Base-by-base conservation (phyloP, 2,797 vertebrate genomes). In the Malacoctenus gilli region DNA sequence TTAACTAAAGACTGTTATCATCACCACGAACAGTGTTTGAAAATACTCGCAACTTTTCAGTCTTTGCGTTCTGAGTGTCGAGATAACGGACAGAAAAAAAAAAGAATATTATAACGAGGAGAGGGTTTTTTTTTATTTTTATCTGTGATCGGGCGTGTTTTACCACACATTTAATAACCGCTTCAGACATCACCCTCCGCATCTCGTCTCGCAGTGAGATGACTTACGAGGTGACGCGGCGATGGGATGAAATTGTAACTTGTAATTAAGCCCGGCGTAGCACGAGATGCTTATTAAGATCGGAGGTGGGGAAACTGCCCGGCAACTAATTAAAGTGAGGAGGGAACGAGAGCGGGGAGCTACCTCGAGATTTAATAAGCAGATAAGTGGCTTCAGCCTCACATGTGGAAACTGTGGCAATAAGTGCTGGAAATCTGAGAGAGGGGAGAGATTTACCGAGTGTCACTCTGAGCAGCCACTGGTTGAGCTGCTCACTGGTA, bases 231-330 rank as follows among this genome's bases (percentile, higher is more conserved):
- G 11, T 56, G 68, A 66, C 21, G 19, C 23, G 5, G 39, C 32
- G 55, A 66, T 52, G 25, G 54, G 55, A 46, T 72, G 71, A 74
- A 68, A 71, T 28, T 66, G 35, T 72, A 52, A 42, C 68, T n/a
- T 79, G 78, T 88, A 84, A 89, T 88, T 83, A 86, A 73, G 32
- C 74, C 60, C 5, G 30, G 57, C 60, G 21, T 8, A 6, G 63
- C 69, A 25, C 76, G 68, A 86, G 88, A 89, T 87, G 64, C 82
- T 87, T 68, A 89, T 87, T 88, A 87, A 87, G 88, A 89, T 89
- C 55, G 52, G 62, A 75, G 35, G 37, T 59, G 28, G 34, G n/a
- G 55, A 76, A 56, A 60, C 37, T 7, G 60, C 65, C 62, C 59
- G 23, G 47, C 48, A 49, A 46, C 68, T 85, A 85, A 87, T 85